Percentiles rank a stretch among this genome's conserved stretches.
phyloP scores from a whole-genome alignment of 2,797 vertebrate genomes.

The Bucorvus abyssinicus region DNA sequence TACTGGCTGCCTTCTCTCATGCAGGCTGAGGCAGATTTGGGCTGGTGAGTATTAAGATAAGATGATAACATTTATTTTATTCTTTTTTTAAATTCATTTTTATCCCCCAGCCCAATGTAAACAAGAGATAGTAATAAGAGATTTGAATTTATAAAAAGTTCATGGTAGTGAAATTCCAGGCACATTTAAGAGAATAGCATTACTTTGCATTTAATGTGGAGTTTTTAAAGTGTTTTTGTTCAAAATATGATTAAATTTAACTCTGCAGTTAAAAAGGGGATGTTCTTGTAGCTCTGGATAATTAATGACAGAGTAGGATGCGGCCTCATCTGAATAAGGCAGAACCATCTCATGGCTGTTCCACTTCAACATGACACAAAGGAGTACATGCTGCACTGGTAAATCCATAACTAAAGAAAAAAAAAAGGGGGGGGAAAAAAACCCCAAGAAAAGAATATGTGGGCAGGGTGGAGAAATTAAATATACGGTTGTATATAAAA shows the following conservation, averaged over 20 bases:
- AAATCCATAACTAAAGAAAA: not conserved
- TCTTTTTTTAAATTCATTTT: not conserved
- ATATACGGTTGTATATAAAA: not conserved
- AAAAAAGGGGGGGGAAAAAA: not conserved
- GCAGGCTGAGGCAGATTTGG: not conserved
- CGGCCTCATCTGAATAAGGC: not conserved
- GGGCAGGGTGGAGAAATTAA: not conserved
- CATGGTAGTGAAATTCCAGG: not conserved
- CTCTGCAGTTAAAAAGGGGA: not conserved
- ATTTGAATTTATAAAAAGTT: not conserved
- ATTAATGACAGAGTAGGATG: not conserved
- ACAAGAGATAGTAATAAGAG: not conserved
- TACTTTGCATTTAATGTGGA: not conserved
- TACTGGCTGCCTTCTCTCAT: not conserved
- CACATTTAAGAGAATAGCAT: not conserved
- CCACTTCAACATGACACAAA: not conserved
- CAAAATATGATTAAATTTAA: not conserved
- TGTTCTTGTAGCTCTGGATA: not conserved
- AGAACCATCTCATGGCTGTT: not conserved
- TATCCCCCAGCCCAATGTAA: not conserved
- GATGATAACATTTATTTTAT: not conserved
- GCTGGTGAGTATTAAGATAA: not conserved
- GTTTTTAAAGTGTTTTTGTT: not conserved
- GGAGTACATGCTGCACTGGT: not conserved
- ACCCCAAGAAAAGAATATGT: not conserved